Conservation (phyloP, 2,113 vertebrate genomes). For the Neopipo cinnamomea region DNA sequence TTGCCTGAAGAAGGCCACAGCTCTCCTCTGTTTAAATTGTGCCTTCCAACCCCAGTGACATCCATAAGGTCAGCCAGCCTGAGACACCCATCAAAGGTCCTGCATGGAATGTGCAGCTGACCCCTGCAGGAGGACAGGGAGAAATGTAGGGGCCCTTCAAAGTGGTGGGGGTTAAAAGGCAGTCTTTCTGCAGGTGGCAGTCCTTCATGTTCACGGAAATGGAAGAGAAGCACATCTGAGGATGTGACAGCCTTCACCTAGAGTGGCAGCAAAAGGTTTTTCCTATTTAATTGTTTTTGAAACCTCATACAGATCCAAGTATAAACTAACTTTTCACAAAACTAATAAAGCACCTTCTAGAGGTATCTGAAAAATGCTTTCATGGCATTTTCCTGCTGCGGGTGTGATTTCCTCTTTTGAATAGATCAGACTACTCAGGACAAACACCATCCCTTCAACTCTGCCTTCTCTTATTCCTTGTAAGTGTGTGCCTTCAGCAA, state of each 20-base stretch:
- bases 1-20: not conserved
- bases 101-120: rapidly evolving
- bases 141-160: not conserved
- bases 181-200: not conserved
- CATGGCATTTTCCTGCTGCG: not conserved
- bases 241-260: not conserved
- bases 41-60: not conserved
- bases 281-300: not conserved
- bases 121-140: not conserved
- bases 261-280: not conserved
- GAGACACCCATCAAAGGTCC: not conserved
- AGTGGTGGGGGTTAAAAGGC: not conserved
- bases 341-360: not conserved
- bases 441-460: not conserved
- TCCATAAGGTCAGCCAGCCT: not conserved
- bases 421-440: not conserved
- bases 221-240: not conserved
- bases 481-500: not conserved
- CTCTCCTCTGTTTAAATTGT: not conserved
- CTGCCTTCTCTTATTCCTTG: not conserved
- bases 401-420: not conserved
- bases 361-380: not conserved
- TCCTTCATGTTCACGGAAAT: not conserved
- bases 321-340: not conserved
- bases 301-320: not conserved